Evolutionary conservation across 2,888 invertebrate species (phyloP), one percentile per base, ranked within the genome.

Genomic region (Drosophila gaucha): DNA sequence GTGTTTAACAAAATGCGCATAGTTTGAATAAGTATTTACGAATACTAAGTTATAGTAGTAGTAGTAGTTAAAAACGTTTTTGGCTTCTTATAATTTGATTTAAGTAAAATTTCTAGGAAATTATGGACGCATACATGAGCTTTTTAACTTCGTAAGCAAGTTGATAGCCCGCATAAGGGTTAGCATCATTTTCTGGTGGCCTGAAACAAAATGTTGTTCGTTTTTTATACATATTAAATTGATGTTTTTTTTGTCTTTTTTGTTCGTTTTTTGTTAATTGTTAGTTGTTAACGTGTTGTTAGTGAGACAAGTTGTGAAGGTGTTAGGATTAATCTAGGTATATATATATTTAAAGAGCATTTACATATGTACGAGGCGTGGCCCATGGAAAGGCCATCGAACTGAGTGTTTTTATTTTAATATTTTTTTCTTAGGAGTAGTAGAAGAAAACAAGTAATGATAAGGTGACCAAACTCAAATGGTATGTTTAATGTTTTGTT

Each of bases 131-230:
- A 95, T 98, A 98, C 98, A 98, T 98, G 95, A 98, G 97, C 95
- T 98, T 98, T 97, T 98, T 98, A 95, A 98, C 98, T 97, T 98
- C 98, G 95, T 98, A 98, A 95, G 98, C 98, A 94, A 98, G 97
- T 95, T 98, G 98, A 95, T 97, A 97, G 95, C 97, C 97, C 94
- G 97, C 97, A 95, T 97, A 97, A 94, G 96, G 96, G 93, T 96
- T 95, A 94, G 97, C 96, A 94, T 97, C 95, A 93, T 94, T 96
- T 92, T 95, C 95, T 92, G 94, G 94, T 93, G 95, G 94, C 96
- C 97, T 97, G 96, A 94, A 96, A 96, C 90, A 89, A 91, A 88
- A 91, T 90, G 86, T 86, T 90, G 80, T 86, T 82, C 47, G 78
- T 80, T 82, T 84, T 82, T 87, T 78, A 87, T 87, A 87, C 87